Evolutionary conservation across 2,797 vertebrate genomes (phyloP).

Genomic region (Gymnothorax reevesii): DNA sequence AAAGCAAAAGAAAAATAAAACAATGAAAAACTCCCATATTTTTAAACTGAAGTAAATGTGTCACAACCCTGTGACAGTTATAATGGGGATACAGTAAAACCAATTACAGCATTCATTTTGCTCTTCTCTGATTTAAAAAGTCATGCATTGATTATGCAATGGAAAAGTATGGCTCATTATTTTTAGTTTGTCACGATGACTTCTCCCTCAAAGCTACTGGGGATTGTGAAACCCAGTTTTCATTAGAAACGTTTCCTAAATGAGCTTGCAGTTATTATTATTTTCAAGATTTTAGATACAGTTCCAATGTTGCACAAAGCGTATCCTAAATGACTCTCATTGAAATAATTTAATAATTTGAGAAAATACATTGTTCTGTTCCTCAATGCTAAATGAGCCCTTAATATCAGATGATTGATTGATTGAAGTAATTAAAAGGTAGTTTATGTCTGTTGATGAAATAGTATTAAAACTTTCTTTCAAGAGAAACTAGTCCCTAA

Average conservation of each 20-base stretch:
- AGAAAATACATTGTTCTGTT: conserved; percentile 14
- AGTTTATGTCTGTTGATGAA: neutral
- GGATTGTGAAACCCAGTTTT: conserved; percentile 31
- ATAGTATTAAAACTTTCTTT: neutral
- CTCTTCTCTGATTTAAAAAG: conserved; percentile 54
- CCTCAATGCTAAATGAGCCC: neutral
- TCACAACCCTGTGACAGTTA: conserved; percentile 17
- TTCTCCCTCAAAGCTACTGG: conserved; percentile 42
- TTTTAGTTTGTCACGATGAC: conserved; percentile 47
- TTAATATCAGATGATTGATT: neutral
- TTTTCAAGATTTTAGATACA: conserved; percentile 31
- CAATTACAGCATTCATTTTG: conserved; percentile 54
- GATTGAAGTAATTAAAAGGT: neutral
- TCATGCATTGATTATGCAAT: conserved; percentile 52
- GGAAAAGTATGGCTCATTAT: conserved; percentile 55
- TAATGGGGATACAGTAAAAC: conserved; percentile 43
- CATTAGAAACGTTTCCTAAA: conserved; percentile 23
- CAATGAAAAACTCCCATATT: neutral
- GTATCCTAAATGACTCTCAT: neutral
- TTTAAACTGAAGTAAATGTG: conserved; percentile 11
- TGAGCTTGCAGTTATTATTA: conserved; percentile 19
- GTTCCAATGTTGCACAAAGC: conserved; percentile 6
- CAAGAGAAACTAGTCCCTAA: no score
- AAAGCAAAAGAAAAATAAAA: conserved; percentile 21
- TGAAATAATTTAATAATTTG: neutral